Base-by-base conservation (phyloP, 2,797 vertebrate species). In the Tachyglossus aculeatus region DNA sequence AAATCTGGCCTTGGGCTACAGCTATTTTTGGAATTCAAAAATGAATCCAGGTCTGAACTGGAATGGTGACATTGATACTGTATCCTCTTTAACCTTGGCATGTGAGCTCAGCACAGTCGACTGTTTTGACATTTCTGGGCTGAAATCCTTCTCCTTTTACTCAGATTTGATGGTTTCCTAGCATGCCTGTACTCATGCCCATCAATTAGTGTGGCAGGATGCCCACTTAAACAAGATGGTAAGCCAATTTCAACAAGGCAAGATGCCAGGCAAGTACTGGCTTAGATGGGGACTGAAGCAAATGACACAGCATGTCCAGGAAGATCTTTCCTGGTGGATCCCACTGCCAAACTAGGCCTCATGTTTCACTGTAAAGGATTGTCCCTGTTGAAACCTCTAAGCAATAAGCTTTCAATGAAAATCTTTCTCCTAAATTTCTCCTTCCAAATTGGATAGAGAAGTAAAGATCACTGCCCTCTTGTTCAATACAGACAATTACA, bases 201-300 rank as follows among this genome's bases (percentile, higher is more conserved):
- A 37, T 53, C 66, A 70, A 67, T 76, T 78, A 77, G 64, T 15
- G 39, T 78, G 78, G 80, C 68, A 5, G 45, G 15, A 6, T 51
- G 67, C 69, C 80, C 69, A 59, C 64, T 72, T 74, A 67, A 70
- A 75, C 72, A 78, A 61, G 71, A 45, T 70, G 31, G 2, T 5
- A 43, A 12, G 22, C 64, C 75, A 71, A 68, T 37, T 62, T 72
- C 67, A 82, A 62, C 48, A 82, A 66, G 77, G 67, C 75, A 54
- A 22, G 1, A 4, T 50, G 78, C 58, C 67, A 72, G 18, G 22
- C 74, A 52, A 50, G 3, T 24, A 37, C 9, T 55, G 22, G 68
- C 56, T 79, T 76, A 70, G 78, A 71, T 3, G 47, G 43, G 18
- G 29, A 24, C 44, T 68, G 52, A 61, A 81, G 82, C 57, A 82